Conservation (phyloP, 2,888 invertebrate species). For the Brachyptera risi region DNA sequence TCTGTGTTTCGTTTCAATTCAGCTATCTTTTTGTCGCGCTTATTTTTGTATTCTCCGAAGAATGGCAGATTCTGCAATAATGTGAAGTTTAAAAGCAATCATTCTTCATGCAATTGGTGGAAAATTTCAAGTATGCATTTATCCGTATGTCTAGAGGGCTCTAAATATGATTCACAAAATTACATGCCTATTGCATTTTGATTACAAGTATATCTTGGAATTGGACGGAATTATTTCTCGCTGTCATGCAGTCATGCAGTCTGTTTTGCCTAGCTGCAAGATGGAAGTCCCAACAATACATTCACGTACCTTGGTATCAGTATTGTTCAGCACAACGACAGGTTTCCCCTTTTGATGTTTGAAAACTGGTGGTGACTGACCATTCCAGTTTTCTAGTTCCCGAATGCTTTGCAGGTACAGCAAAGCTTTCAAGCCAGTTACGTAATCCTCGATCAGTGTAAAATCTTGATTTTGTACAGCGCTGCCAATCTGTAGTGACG, state of each 20-base stretch:
- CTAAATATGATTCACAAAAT: no score
- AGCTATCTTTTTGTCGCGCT: slow-evolving; percentile 61
- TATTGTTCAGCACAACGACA: slow-evolving; percentile 60
- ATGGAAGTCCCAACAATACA: no score
- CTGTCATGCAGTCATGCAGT: no score
- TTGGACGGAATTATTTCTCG: no score
- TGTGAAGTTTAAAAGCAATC: no score
- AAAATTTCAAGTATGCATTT: no score
- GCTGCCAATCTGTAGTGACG: slow-evolving; percentile 90
- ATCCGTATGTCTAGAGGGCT: no score
- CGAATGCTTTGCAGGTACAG: slow-evolving; percentile 73
- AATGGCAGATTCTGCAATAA: slow-evolving; percentile 73
- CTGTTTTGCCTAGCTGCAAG: no score
- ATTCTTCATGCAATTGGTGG: no score
- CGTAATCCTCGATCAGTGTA: slow-evolving; percentile 92
- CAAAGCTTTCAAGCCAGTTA: slow-evolving; percentile 80
- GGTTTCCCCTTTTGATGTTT: slow-evolving; percentile 94
- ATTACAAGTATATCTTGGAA: no score
- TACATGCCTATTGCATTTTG: not conserved
- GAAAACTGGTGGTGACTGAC: slow-evolving; percentile 87
- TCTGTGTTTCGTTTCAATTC: slow-evolving; percentile 47
- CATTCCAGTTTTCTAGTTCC: slow-evolving; percentile 72
- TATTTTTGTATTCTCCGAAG: slow-evolving; percentile 78
- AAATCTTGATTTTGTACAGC: slow-evolving; percentile 99
- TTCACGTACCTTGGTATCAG: slow-evolving; percentile 60